These are phyloP conservation scores for Phthorimaea operculella DNA, from an alignment of 1,140 invertebrate genomes.

Conservation along the genomic window DNA sequence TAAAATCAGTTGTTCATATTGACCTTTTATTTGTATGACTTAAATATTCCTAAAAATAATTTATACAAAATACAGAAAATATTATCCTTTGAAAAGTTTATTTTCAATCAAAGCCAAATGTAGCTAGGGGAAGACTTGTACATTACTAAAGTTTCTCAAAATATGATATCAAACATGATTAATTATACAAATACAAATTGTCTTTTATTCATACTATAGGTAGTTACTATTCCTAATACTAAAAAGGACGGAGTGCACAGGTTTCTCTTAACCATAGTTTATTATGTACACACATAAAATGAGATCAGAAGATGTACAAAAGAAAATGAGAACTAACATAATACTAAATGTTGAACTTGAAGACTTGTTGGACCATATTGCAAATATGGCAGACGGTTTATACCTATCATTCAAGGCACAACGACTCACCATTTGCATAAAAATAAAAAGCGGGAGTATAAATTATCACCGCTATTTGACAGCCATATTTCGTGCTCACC, in stretches of 20 bases:
- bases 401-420: background rate
- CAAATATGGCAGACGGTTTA: conserved; percentile 11
- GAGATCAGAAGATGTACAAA: conserved; percentile 58
- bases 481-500: conserved; percentile 1
- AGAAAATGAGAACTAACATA: conserved; percentile 14
- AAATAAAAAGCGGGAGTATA: conserved; percentile 3
- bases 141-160: background rate
- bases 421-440: conserved; percentile 1
- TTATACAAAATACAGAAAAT: background rate
- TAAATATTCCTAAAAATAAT: background rate
- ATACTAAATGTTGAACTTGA: conserved; percentile 33
- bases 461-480: conserved; percentile 6
- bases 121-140: background rate
- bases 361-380: conserved; percentile 15
- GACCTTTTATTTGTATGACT: background rate
- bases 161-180: background rate
- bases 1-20: background rate
- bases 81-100: background rate
- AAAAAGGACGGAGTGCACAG: conserved; percentile 34
- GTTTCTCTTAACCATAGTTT: conserved; percentile 40
- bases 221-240: background rate
- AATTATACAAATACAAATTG: background rate
- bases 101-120: background rate
- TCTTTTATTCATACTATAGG: background rate
- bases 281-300: conserved; percentile 52